Evolutionary conservation across 1,140 invertebrate genomes (phyloP).

Genomic region (Agrilus planipennis): DNA sequence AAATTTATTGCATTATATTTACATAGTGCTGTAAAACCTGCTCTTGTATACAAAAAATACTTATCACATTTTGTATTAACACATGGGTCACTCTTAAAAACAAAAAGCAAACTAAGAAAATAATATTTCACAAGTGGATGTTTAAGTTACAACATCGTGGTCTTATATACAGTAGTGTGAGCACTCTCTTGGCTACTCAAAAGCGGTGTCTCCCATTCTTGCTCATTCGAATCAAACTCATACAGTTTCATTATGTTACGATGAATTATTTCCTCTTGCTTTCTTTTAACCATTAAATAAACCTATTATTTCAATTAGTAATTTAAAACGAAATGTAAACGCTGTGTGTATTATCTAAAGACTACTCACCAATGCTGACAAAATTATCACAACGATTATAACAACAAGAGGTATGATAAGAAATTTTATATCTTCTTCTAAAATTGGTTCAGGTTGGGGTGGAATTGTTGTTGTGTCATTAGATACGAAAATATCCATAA

Average conservation of each 20-base stretch:
- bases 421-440: slow-evolving; percentile 12
- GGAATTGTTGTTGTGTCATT: not conserved
- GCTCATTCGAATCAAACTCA: slow-evolving; percentile 24
- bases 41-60: too few relatives aligned
- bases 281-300: slow-evolving; percentile 23
- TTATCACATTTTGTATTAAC: too few relatives aligned
- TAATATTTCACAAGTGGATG: too few relatives aligned
- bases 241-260: slow-evolving; percentile 19
- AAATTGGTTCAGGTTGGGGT: not conserved
- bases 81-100: too few relatives aligned
- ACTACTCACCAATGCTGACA: slow-evolving; percentile 17
- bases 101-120: too few relatives aligned
- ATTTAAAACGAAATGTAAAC: not conserved
- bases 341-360: slow-evolving; percentile 5
- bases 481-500: too few relatives aligned
- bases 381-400: slow-evolving; percentile 18
- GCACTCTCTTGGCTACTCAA: not conserved
- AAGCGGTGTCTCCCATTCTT: slow-evolving; percentile 20
- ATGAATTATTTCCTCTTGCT: slow-evolving; percentile 13
- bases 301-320: slow-evolving; percentile 12
- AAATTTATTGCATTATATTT: too few relatives aligned
- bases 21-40: too few relatives aligned
- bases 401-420: slow-evolving; percentile 23
- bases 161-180: too few relatives aligned
- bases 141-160: too few relatives aligned